phyloP scores from a whole-genome alignment of 2,113 vertebrate genomes.

The Ophiodon elongatus region DNA sequence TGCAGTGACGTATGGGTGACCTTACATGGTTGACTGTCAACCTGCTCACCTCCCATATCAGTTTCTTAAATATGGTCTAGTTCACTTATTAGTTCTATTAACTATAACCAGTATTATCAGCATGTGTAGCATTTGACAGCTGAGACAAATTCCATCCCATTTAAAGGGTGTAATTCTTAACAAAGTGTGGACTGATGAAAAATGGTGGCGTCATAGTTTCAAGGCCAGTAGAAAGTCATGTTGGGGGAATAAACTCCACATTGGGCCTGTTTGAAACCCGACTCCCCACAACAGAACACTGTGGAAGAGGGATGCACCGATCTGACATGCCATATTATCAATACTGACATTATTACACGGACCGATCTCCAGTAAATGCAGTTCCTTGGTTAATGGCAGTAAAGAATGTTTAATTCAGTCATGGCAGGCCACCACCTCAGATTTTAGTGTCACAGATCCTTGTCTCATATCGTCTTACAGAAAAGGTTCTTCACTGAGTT shows the following conservation, averaged over 20 bases:
- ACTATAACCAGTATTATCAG: slow-evolving; percentile 6
- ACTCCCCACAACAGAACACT: too few relatives aligned
- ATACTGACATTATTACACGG: too few relatives aligned
- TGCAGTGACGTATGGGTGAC: background rate
- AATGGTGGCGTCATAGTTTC: background rate
- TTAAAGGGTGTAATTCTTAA: background rate
- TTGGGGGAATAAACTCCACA: background rate
- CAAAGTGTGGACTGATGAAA: background rate
- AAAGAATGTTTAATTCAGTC: too few relatives aligned
- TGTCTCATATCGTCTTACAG: background rate
- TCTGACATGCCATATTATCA: too few relatives aligned
- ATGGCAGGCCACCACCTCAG: background rate
- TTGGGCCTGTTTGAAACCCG: too few relatives aligned
- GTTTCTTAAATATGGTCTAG: slow-evolving; percentile 9
- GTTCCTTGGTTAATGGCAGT: too few relatives aligned
- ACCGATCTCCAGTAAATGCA: too few relatives aligned
- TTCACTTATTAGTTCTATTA: slow-evolving; percentile 27
- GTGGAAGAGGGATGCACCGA: too few relatives aligned
- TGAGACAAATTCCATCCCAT: background rate
- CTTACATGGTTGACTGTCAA: slow-evolving; percentile 33
- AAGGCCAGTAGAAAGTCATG: background rate
- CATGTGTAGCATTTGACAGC: background rate
- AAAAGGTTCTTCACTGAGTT: background rate
- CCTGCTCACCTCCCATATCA: slow-evolving; percentile 49
- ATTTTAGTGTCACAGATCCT: background rate